These are phyloP conservation scores for Brachystomella parvula DNA, from an alignment of 1,140 invertebrate species.

Conservation along the genomic window DNA sequence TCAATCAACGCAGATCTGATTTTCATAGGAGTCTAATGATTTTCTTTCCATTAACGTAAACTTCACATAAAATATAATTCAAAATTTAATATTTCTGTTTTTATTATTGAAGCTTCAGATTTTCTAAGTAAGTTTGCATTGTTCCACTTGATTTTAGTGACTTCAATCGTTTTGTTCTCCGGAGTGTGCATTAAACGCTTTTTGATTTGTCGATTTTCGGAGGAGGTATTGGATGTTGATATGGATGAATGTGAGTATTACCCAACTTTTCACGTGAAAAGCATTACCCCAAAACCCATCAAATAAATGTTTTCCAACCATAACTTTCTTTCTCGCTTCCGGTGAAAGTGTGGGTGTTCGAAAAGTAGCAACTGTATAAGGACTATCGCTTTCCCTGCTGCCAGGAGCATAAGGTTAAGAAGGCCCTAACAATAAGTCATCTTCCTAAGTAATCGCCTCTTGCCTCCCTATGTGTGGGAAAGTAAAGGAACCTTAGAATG, in stretches of 20 bases:
- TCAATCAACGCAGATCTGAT: too few species aligned
- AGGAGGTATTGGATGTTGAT: slow-evolving; percentile 3
- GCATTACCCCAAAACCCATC: slow-evolving; percentile 12
- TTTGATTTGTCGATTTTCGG: background rate
- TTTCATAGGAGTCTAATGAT: too few species aligned
- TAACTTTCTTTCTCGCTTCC: too few species aligned
- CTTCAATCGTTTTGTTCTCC: too few species aligned
- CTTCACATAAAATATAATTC: too few species aligned
- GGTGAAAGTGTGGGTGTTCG: background rate
- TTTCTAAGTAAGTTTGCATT: background rate
- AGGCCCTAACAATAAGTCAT: slow-evolving; percentile 1
- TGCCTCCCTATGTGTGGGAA: background rate
- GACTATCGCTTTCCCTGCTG: background rate
- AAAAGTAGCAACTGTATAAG: background rate
- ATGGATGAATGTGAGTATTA: slow-evolving; percentile 3
- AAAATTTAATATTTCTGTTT: too few species aligned
- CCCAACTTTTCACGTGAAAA: slow-evolving; percentile 9
- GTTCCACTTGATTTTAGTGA: background rate
- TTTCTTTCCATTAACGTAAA: too few species aligned
- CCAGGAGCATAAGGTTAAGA: background rate
- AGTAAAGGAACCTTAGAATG: background rate
- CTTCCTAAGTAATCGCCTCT: background rate
- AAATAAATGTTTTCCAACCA: slow-evolving; percentile 14
- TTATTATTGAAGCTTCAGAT: too few species aligned
- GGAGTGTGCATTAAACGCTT: background rate